Base-by-base conservation (phyloP, 1,140 invertebrate species). In the Portunus trituberculatus region DNA sequence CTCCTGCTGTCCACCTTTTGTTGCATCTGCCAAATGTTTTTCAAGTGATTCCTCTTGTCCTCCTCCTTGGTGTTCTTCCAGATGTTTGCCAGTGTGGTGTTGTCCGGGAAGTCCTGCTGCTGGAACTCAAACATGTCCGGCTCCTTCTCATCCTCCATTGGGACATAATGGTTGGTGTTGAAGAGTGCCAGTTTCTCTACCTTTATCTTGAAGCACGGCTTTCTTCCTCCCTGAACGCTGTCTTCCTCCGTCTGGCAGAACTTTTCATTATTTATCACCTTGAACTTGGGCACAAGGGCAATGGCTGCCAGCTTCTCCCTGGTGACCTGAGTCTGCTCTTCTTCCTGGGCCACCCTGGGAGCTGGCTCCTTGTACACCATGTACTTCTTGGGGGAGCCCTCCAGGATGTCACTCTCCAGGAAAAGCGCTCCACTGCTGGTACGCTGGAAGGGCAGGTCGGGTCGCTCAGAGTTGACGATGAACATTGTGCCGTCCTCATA, bases 401-500 rank as follows among this genome's bases (percentile, higher is more conserved):
- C 97, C 93, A 96, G 88, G 52, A 96, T 95, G 59, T 96, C 96
- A 20, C 94, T 96, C 48, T 96, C 97, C 12, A 97, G 95, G 96
- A 97, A 97, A 28, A 97, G 96, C 67, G 96, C 96, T 0, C 97
- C 97, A 96, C 97, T 97, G 87, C 96, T 96, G 88, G 97, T 97
- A 31, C 97, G 95, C 52, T 96, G 96, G 92, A 96, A 97, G 14
- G 97, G 97, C 46, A 97, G 97, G 82, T 97, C 96, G 96, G 98
- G 98, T 96, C 93, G 88, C 67, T 96, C 95, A 82, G 95, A 94
- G 32, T 96, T 94, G 25, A 95, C 94, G 48, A 95, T 98, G 97
- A 95, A 97, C 97, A 97, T 97, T 97, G 96, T 97, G 97, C 98
- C 98, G 96, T 98, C 98, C 76, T 97, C 97, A 97, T 97, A 98